phyloP scores from a whole-genome alignment of 2,888 invertebrate species.

The Drosophila anomalata region DNA sequence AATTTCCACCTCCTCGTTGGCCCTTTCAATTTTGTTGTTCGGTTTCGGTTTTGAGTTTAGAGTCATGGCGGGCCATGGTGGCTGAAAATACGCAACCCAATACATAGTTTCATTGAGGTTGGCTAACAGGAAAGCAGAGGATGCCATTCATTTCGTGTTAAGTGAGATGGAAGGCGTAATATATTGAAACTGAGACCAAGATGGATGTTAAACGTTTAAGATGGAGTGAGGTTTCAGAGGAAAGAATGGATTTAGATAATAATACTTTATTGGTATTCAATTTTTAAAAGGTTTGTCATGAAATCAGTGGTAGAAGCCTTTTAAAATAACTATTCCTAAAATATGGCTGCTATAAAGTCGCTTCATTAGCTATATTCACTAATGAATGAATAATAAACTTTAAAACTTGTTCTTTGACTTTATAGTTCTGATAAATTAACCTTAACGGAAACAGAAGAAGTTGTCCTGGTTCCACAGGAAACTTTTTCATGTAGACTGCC shows the following conservation, averaged over 20 bases:
- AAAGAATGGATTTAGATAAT: too few species aligned
- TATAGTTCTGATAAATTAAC: not conserved
- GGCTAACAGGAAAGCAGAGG: not conserved
- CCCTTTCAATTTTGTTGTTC: constrained; percentile 31
- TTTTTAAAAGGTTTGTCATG: not conserved
- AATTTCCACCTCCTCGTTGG: constrained; percentile 30
- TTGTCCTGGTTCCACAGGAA: constrained; percentile 2
- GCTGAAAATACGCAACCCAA: constrained; percentile 25
- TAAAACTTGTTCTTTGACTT: not conserved
- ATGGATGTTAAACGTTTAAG: constrained; percentile 5
- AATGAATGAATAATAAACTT: too few species aligned
- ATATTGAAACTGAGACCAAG: constrained; percentile 21
- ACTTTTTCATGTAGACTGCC: constrained; percentile 2
- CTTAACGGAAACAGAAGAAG: constrained; percentile 2
- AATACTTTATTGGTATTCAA: not conserved
- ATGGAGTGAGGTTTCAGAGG: not conserved
- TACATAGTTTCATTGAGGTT: constrained; percentile 25
- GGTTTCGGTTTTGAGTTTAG: constrained; percentile 20
- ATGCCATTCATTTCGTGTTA: constrained; percentile 16
- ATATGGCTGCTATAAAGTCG: too few species aligned
- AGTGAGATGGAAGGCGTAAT: constrained; percentile 31
- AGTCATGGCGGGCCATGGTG: constrained; percentile 1
- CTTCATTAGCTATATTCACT: too few species aligned
- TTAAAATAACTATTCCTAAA: not conserved
- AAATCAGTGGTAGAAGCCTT: too few species aligned